Evolutionary conservation across 2,888 invertebrate genomes (phyloP).

Genomic region (Alloscopus bannaensis): DNA sequence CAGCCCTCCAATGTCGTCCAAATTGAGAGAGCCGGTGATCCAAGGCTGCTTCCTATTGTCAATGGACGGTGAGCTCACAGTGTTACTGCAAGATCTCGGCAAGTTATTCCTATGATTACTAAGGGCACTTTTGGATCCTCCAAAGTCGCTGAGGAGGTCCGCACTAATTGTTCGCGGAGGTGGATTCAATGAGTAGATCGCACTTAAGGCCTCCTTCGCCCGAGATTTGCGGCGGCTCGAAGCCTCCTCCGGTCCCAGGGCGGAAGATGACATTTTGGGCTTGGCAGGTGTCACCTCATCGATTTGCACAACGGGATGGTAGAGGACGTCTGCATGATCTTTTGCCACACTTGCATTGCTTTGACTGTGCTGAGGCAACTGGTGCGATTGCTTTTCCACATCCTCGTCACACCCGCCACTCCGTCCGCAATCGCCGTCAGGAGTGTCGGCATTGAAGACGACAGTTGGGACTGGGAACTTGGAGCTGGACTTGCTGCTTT

Average conservation of each 20-base stretch:
- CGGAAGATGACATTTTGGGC: not conserved
- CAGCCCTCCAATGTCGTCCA: conserved; percentile 49
- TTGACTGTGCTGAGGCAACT: conserved; percentile 16
- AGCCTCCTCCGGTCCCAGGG: too few relatives aligned
- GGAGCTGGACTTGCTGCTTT: conserved; percentile 36
- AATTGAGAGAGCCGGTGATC: conserved; percentile 37
- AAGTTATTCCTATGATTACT: conserved; percentile 47
- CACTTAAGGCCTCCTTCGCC: conserved; percentile 69
- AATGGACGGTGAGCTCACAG: conserved; percentile 49
- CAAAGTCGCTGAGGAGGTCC: conserved; percentile 61
- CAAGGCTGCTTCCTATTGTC: conserved; percentile 31
- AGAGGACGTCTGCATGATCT: conserved; percentile 18
- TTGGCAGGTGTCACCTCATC: conserved; percentile 11
- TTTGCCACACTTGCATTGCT: conserved; percentile 7
- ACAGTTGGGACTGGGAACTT: conserved; percentile 43
- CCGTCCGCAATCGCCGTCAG: conserved; percentile 18
- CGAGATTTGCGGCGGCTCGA: conserved; percentile 66
- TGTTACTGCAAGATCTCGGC: conserved; percentile 45
- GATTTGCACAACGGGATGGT: conserved; percentile 19
- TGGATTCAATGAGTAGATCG: conserved; percentile 68
- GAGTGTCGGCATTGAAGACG: conserved; percentile 46
- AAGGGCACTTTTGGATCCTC: conserved; percentile 54
- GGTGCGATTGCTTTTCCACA: conserved; percentile 9
- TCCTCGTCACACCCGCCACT: conserved; percentile 10
- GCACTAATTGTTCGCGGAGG: conserved; percentile 68